These are phyloP conservation scores for Chrysocyon brachyurus DNA, from an alignment of 2,797 vertebrate species.

Conservation along the genomic window DNA sequence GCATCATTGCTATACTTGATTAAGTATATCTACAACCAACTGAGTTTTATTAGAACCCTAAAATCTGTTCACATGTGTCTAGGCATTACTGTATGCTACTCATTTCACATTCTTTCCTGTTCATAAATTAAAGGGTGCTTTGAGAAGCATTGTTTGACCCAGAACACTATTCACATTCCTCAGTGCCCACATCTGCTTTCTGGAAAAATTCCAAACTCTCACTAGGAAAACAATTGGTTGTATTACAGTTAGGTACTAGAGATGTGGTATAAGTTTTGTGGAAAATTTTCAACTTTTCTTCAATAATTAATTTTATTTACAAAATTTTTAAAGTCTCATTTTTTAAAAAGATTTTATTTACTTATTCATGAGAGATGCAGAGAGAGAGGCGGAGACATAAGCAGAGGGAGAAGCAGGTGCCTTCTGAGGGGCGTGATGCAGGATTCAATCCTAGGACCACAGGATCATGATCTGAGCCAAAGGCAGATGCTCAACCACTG, in stretches of 20 bases:
- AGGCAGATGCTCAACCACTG: no score
- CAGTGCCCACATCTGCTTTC: background rate
- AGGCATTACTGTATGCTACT: background rate
- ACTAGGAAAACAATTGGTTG: background rate
- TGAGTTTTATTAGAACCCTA: background rate
- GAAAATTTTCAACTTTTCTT: background rate
- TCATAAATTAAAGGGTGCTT: background rate
- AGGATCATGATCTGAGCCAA: no score
- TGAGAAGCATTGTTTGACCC: background rate
- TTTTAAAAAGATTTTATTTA: no score
- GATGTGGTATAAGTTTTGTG: background rate
- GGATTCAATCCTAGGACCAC: no score
- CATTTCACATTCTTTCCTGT: constrained; percentile 16
- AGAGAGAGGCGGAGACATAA: no score
- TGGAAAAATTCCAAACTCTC: background rate
- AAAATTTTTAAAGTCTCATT: background rate
- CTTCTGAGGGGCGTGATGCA: no score
- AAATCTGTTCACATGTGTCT: background rate
- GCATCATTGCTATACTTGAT: background rate
- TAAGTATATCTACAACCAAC: background rate
- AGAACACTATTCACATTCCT: background rate
- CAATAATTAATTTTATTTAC: background rate
- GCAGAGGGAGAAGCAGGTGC: no score
- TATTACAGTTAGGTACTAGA: background rate
- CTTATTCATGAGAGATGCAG: no score